These are phyloP conservation scores for Drosophila peninsularis DNA, from an alignment of 2,888 invertebrate species.

Conservation along the genomic window DNA sequence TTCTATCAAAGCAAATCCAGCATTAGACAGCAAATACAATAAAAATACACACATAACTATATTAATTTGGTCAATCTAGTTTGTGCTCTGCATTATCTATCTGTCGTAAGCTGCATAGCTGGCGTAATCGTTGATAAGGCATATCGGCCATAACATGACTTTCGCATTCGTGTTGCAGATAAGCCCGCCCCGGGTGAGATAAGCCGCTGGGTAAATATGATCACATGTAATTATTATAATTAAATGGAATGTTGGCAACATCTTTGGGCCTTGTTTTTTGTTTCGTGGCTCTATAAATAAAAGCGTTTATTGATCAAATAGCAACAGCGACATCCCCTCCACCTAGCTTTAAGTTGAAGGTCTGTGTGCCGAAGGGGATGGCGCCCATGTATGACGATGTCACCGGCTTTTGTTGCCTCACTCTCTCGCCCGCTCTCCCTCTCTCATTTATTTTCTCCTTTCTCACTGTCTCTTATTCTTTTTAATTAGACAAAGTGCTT, in stretches of 20 bases:
- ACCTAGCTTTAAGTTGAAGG: constrained; percentile 52
- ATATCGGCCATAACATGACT: constrained; percentile 39
- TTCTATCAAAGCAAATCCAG: not conserved
- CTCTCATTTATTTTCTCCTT: not conserved
- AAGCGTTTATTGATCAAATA: constrained; percentile 73
- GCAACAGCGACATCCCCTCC: constrained; percentile 29
- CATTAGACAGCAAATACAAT: not conserved
- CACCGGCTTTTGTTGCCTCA: constrained; percentile 30
- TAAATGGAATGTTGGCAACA: constrained; percentile 18
- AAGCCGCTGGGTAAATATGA: constrained; percentile 2
- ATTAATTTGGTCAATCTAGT: not conserved
- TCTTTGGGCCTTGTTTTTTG: constrained; percentile 29
- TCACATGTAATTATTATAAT: constrained; percentile 14
- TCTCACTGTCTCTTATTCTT: not conserved
- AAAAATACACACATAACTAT: not conserved
- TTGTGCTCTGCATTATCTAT: not conserved
- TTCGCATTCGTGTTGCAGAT: constrained; percentile 12
- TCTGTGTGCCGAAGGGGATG: not conserved
- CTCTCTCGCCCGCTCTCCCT: not conserved
- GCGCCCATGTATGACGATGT: constrained; percentile 36
- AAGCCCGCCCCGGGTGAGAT: constrained; percentile 16
- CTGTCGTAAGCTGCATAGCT: constrained; percentile 1
- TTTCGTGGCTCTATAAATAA: constrained; percentile 62
- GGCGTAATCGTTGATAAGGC: constrained; percentile 10
- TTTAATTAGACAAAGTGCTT: constrained; percentile 56